Conservation (phyloP, 2,797 vertebrate genomes). For the Myotis myotis region DNA sequence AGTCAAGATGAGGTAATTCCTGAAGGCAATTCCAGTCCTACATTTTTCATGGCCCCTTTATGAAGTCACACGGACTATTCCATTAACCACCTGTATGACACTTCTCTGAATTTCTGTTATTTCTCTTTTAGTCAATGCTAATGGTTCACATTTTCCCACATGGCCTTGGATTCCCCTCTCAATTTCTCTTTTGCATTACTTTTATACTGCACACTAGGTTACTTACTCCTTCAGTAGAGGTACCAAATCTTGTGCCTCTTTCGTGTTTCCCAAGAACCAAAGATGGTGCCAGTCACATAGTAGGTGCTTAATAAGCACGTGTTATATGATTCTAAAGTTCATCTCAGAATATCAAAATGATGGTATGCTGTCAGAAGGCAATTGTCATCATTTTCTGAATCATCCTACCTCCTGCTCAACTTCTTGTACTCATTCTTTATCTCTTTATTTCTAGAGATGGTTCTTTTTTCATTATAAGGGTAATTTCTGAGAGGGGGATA, state of each 20-base stretch:
- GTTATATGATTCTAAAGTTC: not conserved
- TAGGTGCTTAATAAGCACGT: not conserved
- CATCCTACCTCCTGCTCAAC: not conserved
- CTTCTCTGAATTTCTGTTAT: not conserved
- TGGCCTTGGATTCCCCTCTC: not conserved
- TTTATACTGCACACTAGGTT: not conserved
- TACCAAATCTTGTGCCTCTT: not conserved
- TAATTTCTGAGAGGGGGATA: not conserved
- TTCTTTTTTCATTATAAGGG: slow-evolving; percentile 19
- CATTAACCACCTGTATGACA: not conserved
- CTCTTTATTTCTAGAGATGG: not conserved
- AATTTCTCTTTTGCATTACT: not conserved
- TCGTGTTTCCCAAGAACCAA: not conserved
- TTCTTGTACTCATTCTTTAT: not conserved
- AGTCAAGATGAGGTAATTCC: not conserved
- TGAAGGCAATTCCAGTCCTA: not conserved
- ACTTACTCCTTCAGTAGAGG: not conserved
- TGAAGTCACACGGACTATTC: not conserved
- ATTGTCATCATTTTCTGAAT: slow-evolving; percentile 16
- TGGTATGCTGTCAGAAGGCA: not conserved
- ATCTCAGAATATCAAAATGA: not conserved
- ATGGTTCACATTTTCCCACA: not conserved
- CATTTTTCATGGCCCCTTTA: not conserved
- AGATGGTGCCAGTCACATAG: not conserved
- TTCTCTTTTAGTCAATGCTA: not conserved